Base-by-base conservation (phyloP, 2,797 vertebrate genomes). In the Scolopax bukidnonensis region DNA sequence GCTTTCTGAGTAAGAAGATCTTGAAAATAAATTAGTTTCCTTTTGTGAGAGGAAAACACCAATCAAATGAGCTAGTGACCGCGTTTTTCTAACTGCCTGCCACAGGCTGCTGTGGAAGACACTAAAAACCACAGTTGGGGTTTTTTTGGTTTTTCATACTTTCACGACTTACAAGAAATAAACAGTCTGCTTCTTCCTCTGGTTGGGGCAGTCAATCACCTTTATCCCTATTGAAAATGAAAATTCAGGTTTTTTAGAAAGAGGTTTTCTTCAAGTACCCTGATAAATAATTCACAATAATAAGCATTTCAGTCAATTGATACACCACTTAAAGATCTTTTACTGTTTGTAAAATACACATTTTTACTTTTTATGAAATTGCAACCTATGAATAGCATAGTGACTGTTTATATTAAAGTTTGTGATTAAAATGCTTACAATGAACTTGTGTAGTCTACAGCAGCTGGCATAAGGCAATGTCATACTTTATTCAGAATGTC, bases 81-180 rank as follows among this genome's bases (percentile, higher is more conserved):
- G 43, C 56, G 14, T 89, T 93, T 87, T 85, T 86, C 95, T 94
- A 84, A 60, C 54, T 89, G 84, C 69, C 69, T 81, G 73, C 53
- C 57, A 21, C 48, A n/a, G 2, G 0, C 36, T 78, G 79, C 67
- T 7, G 2, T 76, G 61, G 40, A 76, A 69, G 86, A 43, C 70
- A 79, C 56, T 90, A 59, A 73, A 91, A 94, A 47, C 67, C 73
- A 53, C 82, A 67, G 19, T 30, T 89, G 80, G 76, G 74, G 88
- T 4, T 3, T 61, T 92, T 80, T 21, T 2, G 18, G 38, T 38
- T 91, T 91, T 84, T 92, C 82, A 77, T 94, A 59, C 50, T 93
- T 86, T 9, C 10, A 10, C 80, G 24, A 92, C 30, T 43, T 90
- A 74, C 56, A 73, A 84, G 77, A 88, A 88, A 67, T 73, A 84